Evolutionary conservation across 2,888 invertebrate genomes (phyloP).

Genomic region (Therioaphis trifolii): DNA sequence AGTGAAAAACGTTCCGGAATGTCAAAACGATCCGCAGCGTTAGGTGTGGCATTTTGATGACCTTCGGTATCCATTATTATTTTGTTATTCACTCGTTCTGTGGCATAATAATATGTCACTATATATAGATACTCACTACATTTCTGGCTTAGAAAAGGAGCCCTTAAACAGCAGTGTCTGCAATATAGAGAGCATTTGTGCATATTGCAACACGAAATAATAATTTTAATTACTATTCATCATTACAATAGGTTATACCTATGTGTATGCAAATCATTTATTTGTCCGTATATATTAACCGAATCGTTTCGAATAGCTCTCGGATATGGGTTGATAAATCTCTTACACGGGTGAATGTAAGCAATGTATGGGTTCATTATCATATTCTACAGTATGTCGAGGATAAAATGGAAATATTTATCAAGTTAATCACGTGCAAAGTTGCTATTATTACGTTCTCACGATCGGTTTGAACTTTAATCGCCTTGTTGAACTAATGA

Average conservation of each 20-base stretch:
- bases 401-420: conserved; percentile 41
- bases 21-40: conserved; percentile 51
- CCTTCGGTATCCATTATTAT: conserved; percentile 59
- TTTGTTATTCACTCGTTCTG: conserved; percentile 48
- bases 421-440: not conserved
- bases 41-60: conserved; percentile 62
- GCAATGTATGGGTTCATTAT: conserved; percentile 27
- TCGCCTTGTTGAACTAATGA: not conserved
- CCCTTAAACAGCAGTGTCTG: not conserved
- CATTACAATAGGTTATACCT: not conserved
- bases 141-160: not conserved
- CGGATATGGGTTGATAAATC: conserved; percentile 21
- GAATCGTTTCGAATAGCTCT: conserved; percentile 6
- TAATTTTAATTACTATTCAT: conserved; percentile 1
- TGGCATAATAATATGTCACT: not conserved
- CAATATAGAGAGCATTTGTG: not conserved
- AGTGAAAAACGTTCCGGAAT: conserved; percentile 59
- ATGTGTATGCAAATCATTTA: not conserved
- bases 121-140: not conserved
- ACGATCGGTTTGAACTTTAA: not conserved
- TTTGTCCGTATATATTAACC: not conserved
- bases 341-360: not conserved
- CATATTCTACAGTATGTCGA: conserved; percentile 49
- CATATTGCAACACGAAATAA: not conserved
- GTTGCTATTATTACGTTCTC: not conserved